These are phyloP conservation scores for Cyprinodon tularosa DNA, from an alignment of 2,113 vertebrate genomes.

Conservation along the genomic window DNA sequence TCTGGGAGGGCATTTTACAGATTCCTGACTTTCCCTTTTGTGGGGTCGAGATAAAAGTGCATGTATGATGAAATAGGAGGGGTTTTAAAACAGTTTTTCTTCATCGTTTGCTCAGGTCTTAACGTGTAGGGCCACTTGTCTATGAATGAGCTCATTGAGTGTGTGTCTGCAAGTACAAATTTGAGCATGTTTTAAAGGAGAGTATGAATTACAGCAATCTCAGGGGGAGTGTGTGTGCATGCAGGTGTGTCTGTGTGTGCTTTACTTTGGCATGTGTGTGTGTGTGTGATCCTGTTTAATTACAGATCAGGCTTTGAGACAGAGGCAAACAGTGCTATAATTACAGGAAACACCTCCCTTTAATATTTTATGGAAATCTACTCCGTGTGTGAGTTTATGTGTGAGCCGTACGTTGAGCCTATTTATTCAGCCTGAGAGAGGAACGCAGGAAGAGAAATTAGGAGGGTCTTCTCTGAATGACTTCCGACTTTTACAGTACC, in stretches of 20 bases:
- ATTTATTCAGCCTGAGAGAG: slow-evolving; percentile 48
- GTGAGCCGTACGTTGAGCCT: slow-evolving; percentile 32
- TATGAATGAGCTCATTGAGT: slow-evolving; percentile 67
- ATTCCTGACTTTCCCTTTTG: slow-evolving; percentile 47
- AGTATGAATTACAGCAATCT: slow-evolving; percentile 57
- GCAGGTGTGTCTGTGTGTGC: slow-evolving; percentile 49
- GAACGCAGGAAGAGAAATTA: slow-evolving; percentile 37
- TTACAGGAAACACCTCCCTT: slow-evolving; percentile 91
- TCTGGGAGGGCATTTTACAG: slow-evolving; percentile 65
- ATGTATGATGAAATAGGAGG: slow-evolving; percentile 23
- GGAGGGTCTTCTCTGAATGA: slow-evolving; percentile 30
- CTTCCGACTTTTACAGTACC: slow-evolving; percentile 16
- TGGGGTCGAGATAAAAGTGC: slow-evolving; percentile 30
- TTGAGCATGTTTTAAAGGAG: slow-evolving; percentile 55
- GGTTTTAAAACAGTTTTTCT: slow-evolving; percentile 15
- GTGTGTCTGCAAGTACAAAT: slow-evolving; percentile 48
- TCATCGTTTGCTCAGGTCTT: slow-evolving; percentile 32
- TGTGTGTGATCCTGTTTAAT: slow-evolving; percentile 86
- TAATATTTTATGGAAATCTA: slow-evolving; percentile 93
- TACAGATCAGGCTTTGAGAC: slow-evolving; percentile 86
- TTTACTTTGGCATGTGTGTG: slow-evolving; percentile 48
- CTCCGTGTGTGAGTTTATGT: slow-evolving; percentile 24
- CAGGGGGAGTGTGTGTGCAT: slow-evolving; percentile 34
- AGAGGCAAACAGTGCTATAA: slow-evolving; percentile 89
- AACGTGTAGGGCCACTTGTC: slow-evolving; percentile 46